These are phyloP conservation scores for Cantharis flavilabris DNA, from an alignment of 2,888 invertebrate genomes.

Conservation along the genomic window DNA sequence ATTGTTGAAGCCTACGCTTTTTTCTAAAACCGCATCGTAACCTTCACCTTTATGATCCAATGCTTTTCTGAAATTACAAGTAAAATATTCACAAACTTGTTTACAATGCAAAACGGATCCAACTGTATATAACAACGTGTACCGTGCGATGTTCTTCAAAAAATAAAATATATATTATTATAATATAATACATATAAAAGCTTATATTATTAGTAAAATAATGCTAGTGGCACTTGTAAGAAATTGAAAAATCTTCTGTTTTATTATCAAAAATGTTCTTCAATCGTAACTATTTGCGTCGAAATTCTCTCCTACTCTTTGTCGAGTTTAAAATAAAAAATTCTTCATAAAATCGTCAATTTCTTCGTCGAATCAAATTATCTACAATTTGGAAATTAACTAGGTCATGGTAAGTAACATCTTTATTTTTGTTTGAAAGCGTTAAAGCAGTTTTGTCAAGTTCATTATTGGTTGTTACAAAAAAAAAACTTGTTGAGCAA, in stretches of 20 bases:
- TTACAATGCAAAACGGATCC: neutral
- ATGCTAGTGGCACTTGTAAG: neutral
- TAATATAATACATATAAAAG: no score
- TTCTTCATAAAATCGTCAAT: neutral
- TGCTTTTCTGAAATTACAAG: conserved; percentile 68
- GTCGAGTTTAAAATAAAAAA: neutral
- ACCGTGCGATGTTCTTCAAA: neutral
- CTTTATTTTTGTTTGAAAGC: neutral
- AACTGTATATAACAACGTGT: neutral
- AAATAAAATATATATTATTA: neutral
- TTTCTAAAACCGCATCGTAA: conserved; percentile 81
- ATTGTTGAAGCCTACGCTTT: conserved; percentile 86
- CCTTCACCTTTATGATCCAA: conserved; percentile 78
- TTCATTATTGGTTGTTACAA: neutral
- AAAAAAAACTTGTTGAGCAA: neutral
- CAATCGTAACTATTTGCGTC: neutral
- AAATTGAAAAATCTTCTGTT: neutral
- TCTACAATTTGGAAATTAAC: neutral
- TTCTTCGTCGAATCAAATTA: neutral
- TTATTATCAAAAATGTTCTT: neutral
- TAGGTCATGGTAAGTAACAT: neutral
- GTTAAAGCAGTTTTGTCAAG: neutral
- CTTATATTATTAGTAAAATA: neutral
- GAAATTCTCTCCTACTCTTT: neutral
- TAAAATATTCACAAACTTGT: conserved; percentile 30